Conservation (phyloP, 1,140 invertebrate genomes). For the Zaprionus tsacasi region DNA sequence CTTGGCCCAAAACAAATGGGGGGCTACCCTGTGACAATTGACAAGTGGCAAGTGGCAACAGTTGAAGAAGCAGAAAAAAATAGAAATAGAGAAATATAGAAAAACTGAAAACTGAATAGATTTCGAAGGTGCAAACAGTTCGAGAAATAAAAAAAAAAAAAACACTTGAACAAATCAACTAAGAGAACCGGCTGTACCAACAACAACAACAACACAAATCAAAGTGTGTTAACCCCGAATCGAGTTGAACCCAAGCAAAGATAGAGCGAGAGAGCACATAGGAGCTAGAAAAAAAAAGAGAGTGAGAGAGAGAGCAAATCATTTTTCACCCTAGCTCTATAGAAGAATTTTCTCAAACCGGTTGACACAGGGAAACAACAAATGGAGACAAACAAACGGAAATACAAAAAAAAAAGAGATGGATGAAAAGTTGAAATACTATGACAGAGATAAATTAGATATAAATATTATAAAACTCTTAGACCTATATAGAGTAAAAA, state of each 20-base stretch:
- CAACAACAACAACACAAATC: constrained; percentile 37
- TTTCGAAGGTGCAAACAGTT: constrained; percentile 45
- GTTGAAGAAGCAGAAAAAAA: constrained; percentile 10
- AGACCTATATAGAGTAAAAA: not conserved
- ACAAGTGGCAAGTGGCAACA: constrained; percentile 52
- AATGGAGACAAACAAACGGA: constrained; percentile 10
- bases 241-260: constrained; percentile 43
- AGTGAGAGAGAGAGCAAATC: not conserved
- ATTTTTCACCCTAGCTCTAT: constrained; percentile 28
- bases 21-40: constrained; percentile 21
- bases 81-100: constrained; percentile 4
- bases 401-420: constrained; percentile 1
- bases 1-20: constrained; percentile 19
- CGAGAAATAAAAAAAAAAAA: not conserved
- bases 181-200: constrained; percentile 42
- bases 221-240: constrained; percentile 70
- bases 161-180: constrained; percentile 44
- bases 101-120: constrained; percentile 14
- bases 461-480: not conserved
- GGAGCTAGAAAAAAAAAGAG: not conserved
- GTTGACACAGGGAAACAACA: constrained; percentile 17
- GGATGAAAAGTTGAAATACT: not conserved
- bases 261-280: not conserved
- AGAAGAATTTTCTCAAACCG: constrained; percentile 33
- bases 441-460: not conserved